Percentiles rank a stretch among this genome's conserved stretches.
Conservation (phyloP, 1,140 invertebrate species). For the Battus philenor region DNA sequence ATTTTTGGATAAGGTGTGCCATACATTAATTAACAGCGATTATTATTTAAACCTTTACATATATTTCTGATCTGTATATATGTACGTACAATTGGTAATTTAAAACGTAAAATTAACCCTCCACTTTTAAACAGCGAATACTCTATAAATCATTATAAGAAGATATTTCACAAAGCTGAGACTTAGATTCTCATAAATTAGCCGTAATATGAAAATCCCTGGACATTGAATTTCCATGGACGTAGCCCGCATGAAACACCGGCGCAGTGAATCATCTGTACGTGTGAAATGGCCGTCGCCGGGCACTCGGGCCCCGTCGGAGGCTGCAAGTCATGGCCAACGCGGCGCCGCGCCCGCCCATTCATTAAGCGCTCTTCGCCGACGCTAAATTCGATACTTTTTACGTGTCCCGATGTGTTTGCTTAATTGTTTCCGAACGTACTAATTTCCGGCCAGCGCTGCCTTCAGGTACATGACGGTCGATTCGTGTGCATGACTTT, state of each 20-base stretch:
- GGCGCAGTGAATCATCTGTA: constrained; percentile 15
- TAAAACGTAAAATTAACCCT: no score
- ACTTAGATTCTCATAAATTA: not conserved
- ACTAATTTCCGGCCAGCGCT: constrained; percentile 4
- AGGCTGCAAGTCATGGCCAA: constrained; percentile 55
- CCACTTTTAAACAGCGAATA: no score
- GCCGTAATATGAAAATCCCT: not conserved
- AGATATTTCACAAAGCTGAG: not conserved
- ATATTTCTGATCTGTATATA: no score
- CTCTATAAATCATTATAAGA: not conserved
- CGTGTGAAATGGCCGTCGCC: constrained; percentile 44
- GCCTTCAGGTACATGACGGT: no score
- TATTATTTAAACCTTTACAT: no score
- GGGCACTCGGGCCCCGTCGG: constrained; percentile 25
- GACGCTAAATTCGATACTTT: constrained; percentile 42
- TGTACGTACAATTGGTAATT: no score
- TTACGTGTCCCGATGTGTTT: constrained; percentile 38
- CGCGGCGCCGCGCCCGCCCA: constrained; percentile 40
- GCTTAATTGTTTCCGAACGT: constrained; percentile 24
- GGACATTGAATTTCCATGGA: no score
- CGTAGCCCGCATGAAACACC: not conserved
- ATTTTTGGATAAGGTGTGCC: no score
- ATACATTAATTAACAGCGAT: no score
- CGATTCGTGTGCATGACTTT: no score
- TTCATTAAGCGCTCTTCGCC: constrained; percentile 54